Evolutionary conservation across 2,113 vertebrate genomes (phyloP).

Genomic region (Cepphus grylle): DNA sequence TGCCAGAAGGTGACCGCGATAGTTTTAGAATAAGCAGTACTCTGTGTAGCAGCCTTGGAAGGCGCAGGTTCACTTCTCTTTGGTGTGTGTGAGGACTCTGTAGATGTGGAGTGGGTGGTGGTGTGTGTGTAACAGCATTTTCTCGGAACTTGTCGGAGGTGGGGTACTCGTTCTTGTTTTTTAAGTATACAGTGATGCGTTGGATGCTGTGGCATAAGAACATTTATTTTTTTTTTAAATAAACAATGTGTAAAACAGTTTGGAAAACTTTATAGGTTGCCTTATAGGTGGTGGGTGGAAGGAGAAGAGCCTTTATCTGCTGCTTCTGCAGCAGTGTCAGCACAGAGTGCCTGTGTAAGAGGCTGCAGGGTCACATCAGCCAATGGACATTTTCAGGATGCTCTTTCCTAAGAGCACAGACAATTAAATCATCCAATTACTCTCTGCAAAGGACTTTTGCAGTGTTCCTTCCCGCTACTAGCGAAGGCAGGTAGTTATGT

Average conservation of each 20-base stretch:
- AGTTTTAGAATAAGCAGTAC: neutral
- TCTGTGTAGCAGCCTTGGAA: neutral
- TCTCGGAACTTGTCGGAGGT: rapidly evolving
- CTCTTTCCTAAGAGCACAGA: neutral
- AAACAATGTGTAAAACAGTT: rapidly evolving
- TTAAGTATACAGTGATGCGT: neutral
- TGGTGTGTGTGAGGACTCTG: neutral
- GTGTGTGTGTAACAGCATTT: neutral
- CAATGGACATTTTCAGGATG: neutral
- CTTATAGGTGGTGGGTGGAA: neutral
- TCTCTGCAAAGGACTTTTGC: neutral
- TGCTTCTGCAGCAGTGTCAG: neutral
- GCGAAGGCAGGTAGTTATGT: neutral
- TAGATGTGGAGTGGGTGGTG: neutral
- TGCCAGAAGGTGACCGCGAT: rapidly evolving
- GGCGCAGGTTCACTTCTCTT: neutral
- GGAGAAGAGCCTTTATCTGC: neutral
- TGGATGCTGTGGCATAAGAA: neutral
- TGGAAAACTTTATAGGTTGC: neutral
- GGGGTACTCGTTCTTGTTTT: neutral
- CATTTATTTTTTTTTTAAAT: neutral
- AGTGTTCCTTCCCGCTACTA: rapidly evolving
- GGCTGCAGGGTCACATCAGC: neutral
- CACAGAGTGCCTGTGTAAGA: neutral
- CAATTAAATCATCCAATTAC: neutral